Percentiles rank a stretch among this genome's conserved stretches.
These are phyloP conservation scores for Ophonus ardosiacus DNA, from an alignment of 2,888 invertebrate genomes.

Conservation along the genomic window DNA sequence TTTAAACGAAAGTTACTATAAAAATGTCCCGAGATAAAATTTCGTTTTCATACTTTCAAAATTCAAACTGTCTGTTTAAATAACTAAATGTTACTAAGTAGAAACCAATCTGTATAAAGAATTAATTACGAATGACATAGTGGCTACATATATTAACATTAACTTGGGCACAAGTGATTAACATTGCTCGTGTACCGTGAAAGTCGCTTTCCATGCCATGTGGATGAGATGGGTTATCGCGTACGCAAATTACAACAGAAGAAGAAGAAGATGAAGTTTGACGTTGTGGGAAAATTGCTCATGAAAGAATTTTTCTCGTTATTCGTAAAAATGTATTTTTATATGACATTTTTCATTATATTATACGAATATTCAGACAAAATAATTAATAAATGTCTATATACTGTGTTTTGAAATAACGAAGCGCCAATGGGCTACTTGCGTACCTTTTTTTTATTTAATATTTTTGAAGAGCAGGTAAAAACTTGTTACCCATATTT, in stretches of 20 bases:
- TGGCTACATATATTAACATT: background rate
- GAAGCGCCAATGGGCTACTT: no score
- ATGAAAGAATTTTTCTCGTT: background rate
- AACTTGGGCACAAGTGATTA: constrained; percentile 1
- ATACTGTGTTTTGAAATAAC: no score
- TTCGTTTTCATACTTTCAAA: constrained; percentile 27
- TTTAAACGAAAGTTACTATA: constrained; percentile 10
- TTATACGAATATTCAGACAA: no score
- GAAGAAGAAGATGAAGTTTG: background rate
- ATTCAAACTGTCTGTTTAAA: background rate
- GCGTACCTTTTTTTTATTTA: no score
- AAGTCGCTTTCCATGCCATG: constrained; percentile 33
- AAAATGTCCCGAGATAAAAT: constrained; percentile 3
- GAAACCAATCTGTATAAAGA: background rate
- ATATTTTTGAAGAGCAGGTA: no score
- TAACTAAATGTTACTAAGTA: background rate
- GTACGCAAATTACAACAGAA: background rate
- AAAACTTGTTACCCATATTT: no score
- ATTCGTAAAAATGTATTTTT: background rate
- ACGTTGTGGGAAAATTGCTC: background rate
- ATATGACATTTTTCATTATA: no score
- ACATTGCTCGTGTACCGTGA: background rate
- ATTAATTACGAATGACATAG: background rate
- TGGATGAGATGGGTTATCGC: constrained; percentile 23
- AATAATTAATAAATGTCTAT: no score